Evolutionary conservation across 2,797 vertebrate genomes (phyloP).

Genomic region (Megaceryle alcyon): DNA sequence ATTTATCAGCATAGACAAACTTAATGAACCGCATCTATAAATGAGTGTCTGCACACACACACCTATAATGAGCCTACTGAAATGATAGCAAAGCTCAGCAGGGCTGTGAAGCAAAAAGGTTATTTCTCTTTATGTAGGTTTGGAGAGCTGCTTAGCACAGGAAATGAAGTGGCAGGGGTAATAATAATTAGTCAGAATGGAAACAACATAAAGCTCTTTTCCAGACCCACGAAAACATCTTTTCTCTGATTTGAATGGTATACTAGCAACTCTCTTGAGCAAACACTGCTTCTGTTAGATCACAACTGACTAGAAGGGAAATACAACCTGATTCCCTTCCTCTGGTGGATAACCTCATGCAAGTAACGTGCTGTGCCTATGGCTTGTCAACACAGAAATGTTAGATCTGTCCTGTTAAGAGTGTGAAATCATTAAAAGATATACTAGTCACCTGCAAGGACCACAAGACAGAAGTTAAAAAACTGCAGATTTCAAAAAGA

Average conservation of each 20-base stretch:
- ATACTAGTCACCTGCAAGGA: rapidly evolving
- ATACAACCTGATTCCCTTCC: background rate
- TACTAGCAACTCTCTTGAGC: background rate
- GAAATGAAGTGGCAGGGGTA: background rate
- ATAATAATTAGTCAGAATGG: background rate
- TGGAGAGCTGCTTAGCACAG: background rate
- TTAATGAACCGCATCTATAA: constrained; percentile 33
- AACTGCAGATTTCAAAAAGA: background rate
- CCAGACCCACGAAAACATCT: background rate
- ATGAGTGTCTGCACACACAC: background rate
- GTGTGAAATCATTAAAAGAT: background rate
- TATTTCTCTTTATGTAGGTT: background rate
- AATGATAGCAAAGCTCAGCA: background rate
- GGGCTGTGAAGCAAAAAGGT: background rate
- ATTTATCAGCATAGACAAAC: constrained; percentile 19
- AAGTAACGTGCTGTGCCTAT: background rate
- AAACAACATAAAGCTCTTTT: background rate
- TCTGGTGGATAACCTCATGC: background rate
- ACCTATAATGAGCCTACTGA: background rate
- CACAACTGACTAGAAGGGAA: background rate
- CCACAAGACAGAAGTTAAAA: background rate
- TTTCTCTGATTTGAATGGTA: background rate
- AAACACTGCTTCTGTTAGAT: background rate
- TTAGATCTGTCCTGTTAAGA: background rate
- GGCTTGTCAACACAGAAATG: background rate